Base-by-base conservation (phyloP, 1,140 invertebrate species). In the Helicoverpa armigera region DNA sequence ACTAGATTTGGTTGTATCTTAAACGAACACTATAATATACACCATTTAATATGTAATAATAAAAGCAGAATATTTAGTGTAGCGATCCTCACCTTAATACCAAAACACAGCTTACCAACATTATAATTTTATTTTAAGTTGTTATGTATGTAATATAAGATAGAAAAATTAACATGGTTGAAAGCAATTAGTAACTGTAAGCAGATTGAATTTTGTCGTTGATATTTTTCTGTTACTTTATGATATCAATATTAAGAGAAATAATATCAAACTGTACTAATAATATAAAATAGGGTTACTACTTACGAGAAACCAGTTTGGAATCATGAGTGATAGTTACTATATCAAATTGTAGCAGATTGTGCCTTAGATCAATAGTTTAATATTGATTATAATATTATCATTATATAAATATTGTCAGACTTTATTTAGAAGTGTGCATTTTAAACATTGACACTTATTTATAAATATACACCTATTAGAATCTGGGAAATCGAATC, bases 31-130 rank as follows among this genome's bases (percentile, higher is more conserved):
- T 79, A 84, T 74, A 78, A 70, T 82, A 70, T 58, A 79, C 76
- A 79, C 63, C 63, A 60, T 79, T 70, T 60, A 43, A 43, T 74
- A 67, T 70, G 35, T 79, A 67, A 78, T 67, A 67, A 67, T 78
- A 76, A 67, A 77, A 35, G 61, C 75, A 77, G 75, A 65, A 63
- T 77, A 65, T 89, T 88, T 94, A 94, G 90, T 85, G 65, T 92
- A 94, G 91, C 90, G 87, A 87, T 90, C 92, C 92, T 95, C 92
- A 95, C 91, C 89, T 92, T 92, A 91, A 95, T 94, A 95, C 94
- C 94, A 95, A 95, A 95, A 94, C 90, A 94, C 94, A 94, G 91
- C 91, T 95, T 94, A 94, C 93, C 93, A 94, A 94, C 92, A 92
- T 93, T 93, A 87, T 92, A 91, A 89, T 92, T 90, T 89, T 86